Conservation (phyloP, 2,797 vertebrate species). For the Scolopax rusticola region DNA sequence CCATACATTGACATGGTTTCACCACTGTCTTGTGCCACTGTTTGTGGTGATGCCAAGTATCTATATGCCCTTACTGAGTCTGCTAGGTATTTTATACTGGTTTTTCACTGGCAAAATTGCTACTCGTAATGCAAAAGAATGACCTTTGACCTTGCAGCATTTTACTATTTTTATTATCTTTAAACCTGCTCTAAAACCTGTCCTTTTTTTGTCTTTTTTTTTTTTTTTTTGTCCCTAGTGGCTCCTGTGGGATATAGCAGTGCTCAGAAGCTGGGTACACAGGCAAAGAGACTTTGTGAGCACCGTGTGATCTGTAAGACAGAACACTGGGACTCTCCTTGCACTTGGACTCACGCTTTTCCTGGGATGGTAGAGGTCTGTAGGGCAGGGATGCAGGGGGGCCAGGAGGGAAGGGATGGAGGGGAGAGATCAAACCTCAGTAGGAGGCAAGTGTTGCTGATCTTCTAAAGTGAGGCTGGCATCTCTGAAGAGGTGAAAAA, state of each 20-base stretch:
- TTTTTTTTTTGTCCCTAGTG: background rate
- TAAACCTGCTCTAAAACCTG: background rate
- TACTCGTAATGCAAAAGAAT: background rate
- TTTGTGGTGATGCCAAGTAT: background rate
- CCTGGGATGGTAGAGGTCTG: background rate
- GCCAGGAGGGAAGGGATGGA: background rate
- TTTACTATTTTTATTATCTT: background rate
- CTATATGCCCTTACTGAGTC: background rate
- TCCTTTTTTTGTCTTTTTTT: background rate
- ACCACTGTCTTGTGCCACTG: background rate
- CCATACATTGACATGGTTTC: background rate
- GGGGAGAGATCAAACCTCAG: background rate
- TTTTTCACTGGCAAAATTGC: background rate
- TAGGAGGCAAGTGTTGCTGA: background rate
- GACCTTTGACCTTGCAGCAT: background rate
- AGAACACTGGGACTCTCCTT: background rate
- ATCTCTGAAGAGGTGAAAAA: background rate
- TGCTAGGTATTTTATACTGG: background rate
- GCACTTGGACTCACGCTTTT: rapidly evolving
- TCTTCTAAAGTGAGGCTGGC: background rate
- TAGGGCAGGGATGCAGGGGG: background rate
- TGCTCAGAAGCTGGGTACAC: background rate
- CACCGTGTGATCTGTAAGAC: rapidly evolving
- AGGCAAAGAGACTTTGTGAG: background rate
- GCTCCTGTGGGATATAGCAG: background rate